These are phyloP conservation scores for Microcebus murinus DNA, from an alignment of 2,113 vertebrate species.

Conservation along the genomic window DNA sequence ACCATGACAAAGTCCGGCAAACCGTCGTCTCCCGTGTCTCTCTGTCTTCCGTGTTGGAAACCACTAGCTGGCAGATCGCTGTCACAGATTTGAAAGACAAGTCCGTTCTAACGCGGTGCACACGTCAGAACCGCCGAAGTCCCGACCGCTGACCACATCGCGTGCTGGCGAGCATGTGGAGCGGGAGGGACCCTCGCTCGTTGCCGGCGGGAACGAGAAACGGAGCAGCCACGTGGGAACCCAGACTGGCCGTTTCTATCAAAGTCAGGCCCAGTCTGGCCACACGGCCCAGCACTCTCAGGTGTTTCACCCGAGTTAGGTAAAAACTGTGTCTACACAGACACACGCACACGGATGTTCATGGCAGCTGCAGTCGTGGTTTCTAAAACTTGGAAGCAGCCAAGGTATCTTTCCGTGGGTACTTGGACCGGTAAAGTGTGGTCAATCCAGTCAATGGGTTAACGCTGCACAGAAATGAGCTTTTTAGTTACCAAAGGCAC, in stretches of 20 bases:
- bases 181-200: too few relatives aligned
- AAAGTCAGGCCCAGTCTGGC: not conserved
- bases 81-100: not conserved
- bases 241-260: not conserved
- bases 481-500: rapidly evolving
- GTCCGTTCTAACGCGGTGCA: too few relatives aligned
- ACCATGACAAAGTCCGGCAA: rapidly evolving
- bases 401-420: rapidly evolving
- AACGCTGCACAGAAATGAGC: not conserved
- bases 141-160: rapidly evolving
- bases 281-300: rapidly evolving
- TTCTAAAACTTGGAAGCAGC: not conserved
- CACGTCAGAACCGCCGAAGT: rapidly evolving
- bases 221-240: not conserved
- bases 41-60: not conserved
- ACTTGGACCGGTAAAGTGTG: too few relatives aligned
- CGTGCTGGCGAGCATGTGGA: not conserved
- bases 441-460: not conserved
- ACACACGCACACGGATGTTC: not conserved
- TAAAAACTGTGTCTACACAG: not conserved
- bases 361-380: not conserved
- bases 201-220: not conserved
- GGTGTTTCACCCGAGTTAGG: too few relatives aligned
- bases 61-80: rapidly evolving
- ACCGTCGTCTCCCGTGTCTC: too few relatives aligned